Evolutionary conservation across 2,888 invertebrate genomes (phyloP), one percentile per base, ranked within the genome.

Genomic region (Liposcelis brunnea): DNA sequence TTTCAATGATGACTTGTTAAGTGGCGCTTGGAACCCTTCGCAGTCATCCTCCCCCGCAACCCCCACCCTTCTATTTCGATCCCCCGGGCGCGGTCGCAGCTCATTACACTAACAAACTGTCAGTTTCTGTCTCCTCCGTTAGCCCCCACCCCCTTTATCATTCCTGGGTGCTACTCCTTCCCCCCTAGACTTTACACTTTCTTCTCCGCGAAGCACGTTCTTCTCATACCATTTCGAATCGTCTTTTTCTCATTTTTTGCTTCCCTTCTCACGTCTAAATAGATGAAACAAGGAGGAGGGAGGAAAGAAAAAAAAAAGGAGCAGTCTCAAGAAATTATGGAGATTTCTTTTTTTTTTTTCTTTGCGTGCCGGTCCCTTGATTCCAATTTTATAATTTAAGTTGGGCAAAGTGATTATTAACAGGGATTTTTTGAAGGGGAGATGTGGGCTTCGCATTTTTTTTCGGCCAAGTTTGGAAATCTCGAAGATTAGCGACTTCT

Each of bases 91-190:
- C 15, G 15, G 44, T 34, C 12, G 45, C 31, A 42, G 45, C 45
- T 43, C 47, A 43, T 47, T 47, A 47, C 43, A 47, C 47, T 38
- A 47, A 26, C 26, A 26, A 26, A 26, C 26, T 26, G 26, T 26
- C 26, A 26, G 26, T 26, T 26, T 26, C 31, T 47, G n/a, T 44
- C 12, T 37, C 32, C 18, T 47, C 21, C 21, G 34, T 35, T 42
- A 6, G 11, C 42, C 46, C 45, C 40, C 45, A 43, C 45, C 38
- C 45, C 45, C 45, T 14, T 26, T 26, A 6, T 26, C 26, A 26
- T 26, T 8, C 26, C 26, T 26, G 26, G 26, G 26, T 26, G 8
- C 26, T 26, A 6, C 8, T 26, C 26, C 26, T 26, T 26, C 8
- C 26, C 8, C 26, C 26, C 26, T 26, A 26, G 26, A 26, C 26